Base-by-base conservation (phyloP, 2,888 invertebrate genomes). In the Drosophila gaucha region DNA sequence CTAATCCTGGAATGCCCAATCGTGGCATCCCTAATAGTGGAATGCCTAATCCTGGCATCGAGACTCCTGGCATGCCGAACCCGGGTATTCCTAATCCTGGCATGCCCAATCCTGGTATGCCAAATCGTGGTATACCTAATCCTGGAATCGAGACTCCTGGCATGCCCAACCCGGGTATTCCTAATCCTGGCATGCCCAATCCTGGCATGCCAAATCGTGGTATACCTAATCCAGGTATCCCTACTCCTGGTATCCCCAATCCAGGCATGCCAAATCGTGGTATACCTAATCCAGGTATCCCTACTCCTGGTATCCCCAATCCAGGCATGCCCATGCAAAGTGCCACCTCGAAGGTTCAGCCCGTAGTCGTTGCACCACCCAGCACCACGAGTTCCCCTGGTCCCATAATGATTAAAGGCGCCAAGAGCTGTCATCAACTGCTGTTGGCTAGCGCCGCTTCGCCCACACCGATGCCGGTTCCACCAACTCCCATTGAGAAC, bases 401-500 rank as follows among this genome's bases (percentile, higher is more conserved):
- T 1, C 41, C 22, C 10, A 39, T 49, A 14, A n/a, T 41, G 26
- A 44, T 60, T 8, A 72, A 64, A 26, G 47, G 51, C 5, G 38
- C 74, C 1, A 77, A 58, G 50, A 80, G 44, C 47, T 82, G 82
- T 22, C 70, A 70, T 28, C 77, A 76, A 22, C 20, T 80, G 30
- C 49, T 82, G 14, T 24, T 67, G 59, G 54, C 62, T 1, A 54
- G 49, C 28, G 44, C 68, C 36, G 65, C 58, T 33, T 46, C 74
- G 16, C 44, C 74, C 38, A 67, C 59, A 22, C 65, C 56, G 28
- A 47, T 47, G 33, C 55, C 74, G 2, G 35, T 55, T 22, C 58
- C 36, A 8, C 16, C 64, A 0, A 39, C 46, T 6, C 12, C 47
- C 8, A 26, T 35, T 4, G 70, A 76, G 16, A 39, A 51, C n/a